A percentile compares a stretch with the other conserved stretches of the same genome.
These are phyloP conservation scores for Aphidoletes aphidimyza DNA, from an alignment of 2,888 invertebrate species.

Conservation along the genomic window DNA sequence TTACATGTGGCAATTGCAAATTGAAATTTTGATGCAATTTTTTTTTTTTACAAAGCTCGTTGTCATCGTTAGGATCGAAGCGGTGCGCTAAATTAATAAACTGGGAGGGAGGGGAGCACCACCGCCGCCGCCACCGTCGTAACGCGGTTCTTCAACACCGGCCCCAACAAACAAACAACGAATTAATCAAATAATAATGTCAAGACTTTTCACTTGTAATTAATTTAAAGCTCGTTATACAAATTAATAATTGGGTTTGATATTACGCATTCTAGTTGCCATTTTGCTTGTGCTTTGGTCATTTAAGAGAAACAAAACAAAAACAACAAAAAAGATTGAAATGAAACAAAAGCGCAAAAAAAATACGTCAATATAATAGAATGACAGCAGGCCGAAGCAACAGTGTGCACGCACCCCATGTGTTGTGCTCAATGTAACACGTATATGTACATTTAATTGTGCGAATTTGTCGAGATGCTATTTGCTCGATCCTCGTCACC, in stretches of 20 bases:
- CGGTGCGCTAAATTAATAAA: too few relatives aligned
- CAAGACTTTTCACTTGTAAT: slow-evolving; percentile 51
- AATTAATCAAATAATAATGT: slow-evolving; percentile 51
- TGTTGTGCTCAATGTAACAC: neutral
- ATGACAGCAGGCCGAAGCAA: neutral
- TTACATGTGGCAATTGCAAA: neutral
- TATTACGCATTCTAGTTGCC: neutral
- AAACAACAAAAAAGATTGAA: neutral
- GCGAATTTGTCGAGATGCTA: neutral
- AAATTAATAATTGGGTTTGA: slow-evolving; percentile 38
- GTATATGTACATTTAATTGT: neutral
- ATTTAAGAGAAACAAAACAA: neutral
- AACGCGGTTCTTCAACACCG: slow-evolving; percentile 6
- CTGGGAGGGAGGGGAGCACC: too few relatives aligned
- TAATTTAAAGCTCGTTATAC: slow-evolving; percentile 34
- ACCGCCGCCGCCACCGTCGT: too few relatives aligned
- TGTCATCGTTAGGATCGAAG: too few relatives aligned
- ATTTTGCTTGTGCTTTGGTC: neutral
- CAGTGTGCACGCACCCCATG: neutral
- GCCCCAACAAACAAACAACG: neutral
- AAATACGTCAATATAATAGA: too few relatives aligned
- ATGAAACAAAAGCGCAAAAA: neutral
- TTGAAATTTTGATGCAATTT: neutral
- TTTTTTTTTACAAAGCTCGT: too few relatives aligned
- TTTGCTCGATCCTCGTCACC: neutral